These are phyloP conservation scores for Cerceris rybyensis DNA, from an alignment of 2,888 invertebrate genomes.

Conservation along the genomic window DNA sequence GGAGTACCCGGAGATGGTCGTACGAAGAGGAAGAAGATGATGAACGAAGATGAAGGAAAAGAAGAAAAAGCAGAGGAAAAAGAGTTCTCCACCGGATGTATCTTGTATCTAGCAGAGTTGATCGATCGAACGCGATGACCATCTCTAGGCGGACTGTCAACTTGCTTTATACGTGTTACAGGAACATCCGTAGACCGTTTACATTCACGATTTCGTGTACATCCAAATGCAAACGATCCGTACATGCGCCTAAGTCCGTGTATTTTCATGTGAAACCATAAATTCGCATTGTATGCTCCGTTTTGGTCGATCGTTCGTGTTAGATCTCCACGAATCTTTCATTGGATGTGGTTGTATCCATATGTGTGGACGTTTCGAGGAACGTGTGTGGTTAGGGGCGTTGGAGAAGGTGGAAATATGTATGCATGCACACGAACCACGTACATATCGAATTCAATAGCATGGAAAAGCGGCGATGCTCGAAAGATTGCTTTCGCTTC, in stretches of 20 bases:
- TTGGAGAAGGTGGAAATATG: too few species aligned
- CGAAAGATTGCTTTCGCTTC: background rate
- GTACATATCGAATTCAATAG: conserved; percentile 58
- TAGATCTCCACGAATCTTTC: conserved; percentile 28
- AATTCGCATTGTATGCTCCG: conserved; percentile 63
- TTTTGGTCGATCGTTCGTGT: conserved; percentile 35
- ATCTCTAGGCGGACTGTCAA: conserved; percentile 23
- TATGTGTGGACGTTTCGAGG: background rate
- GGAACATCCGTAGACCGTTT: conserved; percentile 15
- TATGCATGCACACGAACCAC: background rate
- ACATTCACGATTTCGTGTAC: conserved; percentile 15
- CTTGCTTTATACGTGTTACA: conserved; percentile 11
- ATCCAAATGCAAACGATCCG: conserved; percentile 1
- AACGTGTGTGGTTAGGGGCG: too few species aligned
- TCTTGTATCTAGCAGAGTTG: background rate
- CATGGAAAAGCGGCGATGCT: conserved; percentile 35
- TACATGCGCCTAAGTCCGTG: conserved; percentile 39
- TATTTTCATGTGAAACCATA: conserved; percentile 67
- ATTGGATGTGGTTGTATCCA: conserved; percentile 2
- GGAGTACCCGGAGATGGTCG: background rate
- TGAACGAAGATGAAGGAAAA: background rate
- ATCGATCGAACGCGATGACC: conserved; percentile 46
- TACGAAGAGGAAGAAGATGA: too few species aligned
- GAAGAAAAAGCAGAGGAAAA: background rate
- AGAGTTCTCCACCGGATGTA: background rate